Conservation (phyloP, 2,888 invertebrate species). For the Celastrina argiolus region DNA sequence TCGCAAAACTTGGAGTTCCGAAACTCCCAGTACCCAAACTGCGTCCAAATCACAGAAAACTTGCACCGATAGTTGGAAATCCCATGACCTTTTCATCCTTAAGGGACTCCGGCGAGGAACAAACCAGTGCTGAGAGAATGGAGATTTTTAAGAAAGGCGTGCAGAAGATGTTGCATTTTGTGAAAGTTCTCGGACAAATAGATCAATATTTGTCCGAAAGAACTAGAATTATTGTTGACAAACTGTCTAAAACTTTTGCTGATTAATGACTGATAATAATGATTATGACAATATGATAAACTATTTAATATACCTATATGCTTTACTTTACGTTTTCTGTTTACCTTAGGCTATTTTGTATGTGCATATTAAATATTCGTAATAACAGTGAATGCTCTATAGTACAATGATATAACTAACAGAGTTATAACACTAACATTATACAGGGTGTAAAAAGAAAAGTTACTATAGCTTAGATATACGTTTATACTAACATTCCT, state of each 20-base stretch:
- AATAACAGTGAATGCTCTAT: too few species aligned
- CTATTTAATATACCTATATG: background rate
- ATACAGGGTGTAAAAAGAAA: too few species aligned
- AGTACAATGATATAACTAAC: too few species aligned
- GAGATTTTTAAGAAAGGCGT: constrained; percentile 66
- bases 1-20: constrained; percentile 40
- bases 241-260: constrained; percentile 58
- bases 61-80: constrained; percentile 51
- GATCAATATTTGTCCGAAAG: constrained; percentile 66
- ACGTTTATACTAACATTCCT: too few species aligned
- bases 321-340: background rate
- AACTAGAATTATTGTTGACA: constrained; percentile 61
- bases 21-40: constrained; percentile 26
- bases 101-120: constrained; percentile 45
- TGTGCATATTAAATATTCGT: too few species aligned
- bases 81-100: constrained; percentile 43
- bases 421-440: too few species aligned
- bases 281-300: background rate
- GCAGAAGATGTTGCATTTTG: constrained; percentile 63
- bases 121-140: constrained; percentile 62
- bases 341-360: background rate
- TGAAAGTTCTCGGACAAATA: constrained; percentile 63
- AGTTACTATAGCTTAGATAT: too few species aligned
- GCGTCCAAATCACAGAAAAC: constrained; percentile 25
- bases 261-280: constrained; percentile 36